Conservation (phyloP, 2,113 vertebrate genomes). For the Mohoua ochrocephala region DNA sequence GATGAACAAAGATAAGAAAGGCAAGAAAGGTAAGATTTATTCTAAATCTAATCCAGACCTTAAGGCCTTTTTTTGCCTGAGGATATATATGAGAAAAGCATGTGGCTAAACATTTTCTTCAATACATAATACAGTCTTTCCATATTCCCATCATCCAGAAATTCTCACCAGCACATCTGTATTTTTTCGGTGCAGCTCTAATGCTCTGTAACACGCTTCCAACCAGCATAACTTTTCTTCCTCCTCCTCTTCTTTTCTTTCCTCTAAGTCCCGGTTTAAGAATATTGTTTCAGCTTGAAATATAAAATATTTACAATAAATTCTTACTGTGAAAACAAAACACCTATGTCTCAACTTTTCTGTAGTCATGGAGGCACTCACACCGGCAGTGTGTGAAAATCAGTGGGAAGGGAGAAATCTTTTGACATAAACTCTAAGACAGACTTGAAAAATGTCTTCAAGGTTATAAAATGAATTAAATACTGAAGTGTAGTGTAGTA, state of each 20-base stretch:
- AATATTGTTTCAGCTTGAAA: slow-evolving; percentile 88
- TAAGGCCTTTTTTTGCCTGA: background rate
- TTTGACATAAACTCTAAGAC: background rate
- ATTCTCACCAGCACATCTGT: slow-evolving; percentile 81
- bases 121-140: background rate
- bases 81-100: background rate
- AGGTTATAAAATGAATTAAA: background rate
- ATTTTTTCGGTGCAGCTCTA: slow-evolving; percentile 82
- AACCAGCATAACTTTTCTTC: slow-evolving; percentile 82
- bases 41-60: background rate
- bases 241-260: slow-evolving; percentile 71
- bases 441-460: background rate
- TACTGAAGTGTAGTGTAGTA: background rate
- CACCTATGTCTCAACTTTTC: background rate
- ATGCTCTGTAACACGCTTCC: slow-evolving; percentile 81
- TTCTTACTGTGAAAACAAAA: background rate
- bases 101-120: background rate
- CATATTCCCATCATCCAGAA: background rate
- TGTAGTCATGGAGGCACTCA: background rate
- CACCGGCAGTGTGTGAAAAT: background rate
- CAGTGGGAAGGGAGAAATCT: background rate
- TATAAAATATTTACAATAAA: slow-evolving; percentile 31
- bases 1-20: background rate
- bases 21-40: background rate
- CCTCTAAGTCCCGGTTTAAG: slow-evolving; percentile 81